Evolutionary conservation across 2,113 vertebrate species (phyloP), one percentile per base, ranked within the genome.

Genomic region (Psittacula cyanocephala): DNA sequence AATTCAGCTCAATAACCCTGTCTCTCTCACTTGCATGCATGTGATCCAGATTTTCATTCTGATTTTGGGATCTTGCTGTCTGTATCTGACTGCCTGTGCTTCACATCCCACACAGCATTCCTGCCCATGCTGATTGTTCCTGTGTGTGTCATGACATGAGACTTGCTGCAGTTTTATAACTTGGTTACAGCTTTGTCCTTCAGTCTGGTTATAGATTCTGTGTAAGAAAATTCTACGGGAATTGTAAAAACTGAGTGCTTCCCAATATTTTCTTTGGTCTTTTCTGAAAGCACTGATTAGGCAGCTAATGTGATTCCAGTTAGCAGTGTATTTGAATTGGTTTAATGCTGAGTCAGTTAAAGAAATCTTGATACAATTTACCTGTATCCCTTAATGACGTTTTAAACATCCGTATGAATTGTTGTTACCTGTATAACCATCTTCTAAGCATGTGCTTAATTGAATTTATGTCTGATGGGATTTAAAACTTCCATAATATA

Each of bases 391-490:
- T 92, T 95, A 94, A 88, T 89, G 89, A 96, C 94, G 75, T 94
- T 95, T 97, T 96, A 96, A 95, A 91, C 69, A 81, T 81, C 57
- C 70, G 86, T 92, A 81, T 37, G 91, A 92, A 67, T 91, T 35
- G 9, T 93, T 92, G 13, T 93, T 94, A 94, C 93, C 79, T 92
- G 88, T 92, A 84, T 63, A 81, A 44, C 74, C 9, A 1, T 65
- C 43, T 93, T 93, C 76, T 78, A 93, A 93, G 82, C 82, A 91
- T 84, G 46, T 95, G 76, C 89, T 95, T 96, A 93, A 97, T 81
- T 93, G 83, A 94, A 91, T 96, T 92, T 88, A 82, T 79, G 88
- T 86, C 96, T 95, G 62, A 76, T 87, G 91, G 92, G 92, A 96
- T 88, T 96, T 93, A 65, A 86, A 94, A 93, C 83, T 96, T 95